Evolutionary conservation across 2,113 vertebrate species (phyloP).

Genomic region (Oncorhynchus clarkii): DNA sequence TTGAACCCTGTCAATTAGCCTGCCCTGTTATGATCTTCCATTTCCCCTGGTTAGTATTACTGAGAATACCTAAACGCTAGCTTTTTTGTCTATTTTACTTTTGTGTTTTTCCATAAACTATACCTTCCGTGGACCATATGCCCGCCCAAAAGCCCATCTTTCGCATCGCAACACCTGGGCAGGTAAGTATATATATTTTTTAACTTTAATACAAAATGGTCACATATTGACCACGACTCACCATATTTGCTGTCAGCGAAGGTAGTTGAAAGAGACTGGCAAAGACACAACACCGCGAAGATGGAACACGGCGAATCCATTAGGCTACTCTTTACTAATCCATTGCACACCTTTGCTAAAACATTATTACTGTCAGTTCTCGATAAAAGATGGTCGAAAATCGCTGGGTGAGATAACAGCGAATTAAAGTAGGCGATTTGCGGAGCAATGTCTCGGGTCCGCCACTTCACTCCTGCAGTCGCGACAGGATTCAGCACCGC

Average conservation of each 20-base stretch:
- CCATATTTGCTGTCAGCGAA: slow-evolving; percentile 68
- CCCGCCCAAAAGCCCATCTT: not conserved
- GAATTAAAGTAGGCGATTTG: not conserved
- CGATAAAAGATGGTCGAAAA: not conserved
- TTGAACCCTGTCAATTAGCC: too few relatives aligned
- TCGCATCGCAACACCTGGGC: not conserved
- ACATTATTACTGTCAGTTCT: slow-evolving; percentile 40
- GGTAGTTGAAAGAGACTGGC: slow-evolving; percentile 55
- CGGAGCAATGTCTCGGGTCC: slow-evolving; percentile 8
- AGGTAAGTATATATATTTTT: not conserved
- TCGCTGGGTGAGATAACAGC: not conserved
- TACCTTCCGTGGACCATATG: too few relatives aligned
- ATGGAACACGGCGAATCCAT: slow-evolving; percentile 69
- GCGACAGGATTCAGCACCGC: slow-evolving; percentile 63
- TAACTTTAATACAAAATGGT: not conserved
- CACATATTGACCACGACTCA: slow-evolving; percentile 26
- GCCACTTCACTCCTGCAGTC: slow-evolving; percentile 1
- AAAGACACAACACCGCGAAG: slow-evolving; percentile 56
- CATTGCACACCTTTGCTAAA: slow-evolving; percentile 59
- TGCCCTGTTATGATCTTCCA: too few relatives aligned
- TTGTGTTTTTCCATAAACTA: too few relatives aligned
- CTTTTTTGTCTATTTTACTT: too few relatives aligned
- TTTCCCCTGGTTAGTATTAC: too few relatives aligned
- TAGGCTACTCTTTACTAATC: slow-evolving; percentile 29
- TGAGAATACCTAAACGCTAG: too few relatives aligned